Evolutionary conservation across 2,888 invertebrate species (phyloP).

Genomic region (Mantis religiosa): DNA sequence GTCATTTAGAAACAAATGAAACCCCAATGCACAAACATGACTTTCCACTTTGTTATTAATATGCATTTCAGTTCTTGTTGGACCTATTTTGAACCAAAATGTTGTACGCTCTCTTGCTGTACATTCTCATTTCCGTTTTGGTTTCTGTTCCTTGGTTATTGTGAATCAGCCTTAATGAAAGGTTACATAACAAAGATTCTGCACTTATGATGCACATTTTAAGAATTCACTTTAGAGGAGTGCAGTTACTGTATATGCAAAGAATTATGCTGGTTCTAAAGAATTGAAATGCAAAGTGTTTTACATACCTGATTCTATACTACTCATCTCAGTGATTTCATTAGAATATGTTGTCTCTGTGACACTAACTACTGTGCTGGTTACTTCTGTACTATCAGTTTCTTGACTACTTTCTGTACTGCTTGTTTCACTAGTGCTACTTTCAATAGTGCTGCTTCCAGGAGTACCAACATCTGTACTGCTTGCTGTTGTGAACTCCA

Average conservation of each 20-base stretch:
- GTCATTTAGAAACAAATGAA: too few relatives aligned
- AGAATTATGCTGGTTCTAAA: neutral
- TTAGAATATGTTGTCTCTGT: neutral
- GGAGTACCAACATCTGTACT: slow-evolving; percentile 21
- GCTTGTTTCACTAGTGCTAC: neutral
- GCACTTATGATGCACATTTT: neutral
- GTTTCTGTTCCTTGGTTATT: too few relatives aligned
- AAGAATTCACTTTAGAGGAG: neutral
- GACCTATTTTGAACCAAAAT: too few relatives aligned
- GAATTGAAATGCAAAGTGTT: neutral
- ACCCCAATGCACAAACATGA: too few relatives aligned
- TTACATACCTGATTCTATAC: neutral
- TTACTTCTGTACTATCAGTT: neutral
- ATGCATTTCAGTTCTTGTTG: too few relatives aligned
- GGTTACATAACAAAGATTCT: too few relatives aligned
- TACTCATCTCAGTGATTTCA: neutral
- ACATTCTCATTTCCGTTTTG: too few relatives aligned
- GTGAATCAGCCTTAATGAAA: too few relatives aligned
- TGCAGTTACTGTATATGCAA: too few relatives aligned
- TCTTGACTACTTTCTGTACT: neutral
- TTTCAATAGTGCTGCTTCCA: neutral
- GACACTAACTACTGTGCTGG: neutral
- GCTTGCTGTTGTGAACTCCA: slow-evolving; percentile 6
- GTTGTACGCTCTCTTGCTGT: too few relatives aligned
- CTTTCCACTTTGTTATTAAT: too few relatives aligned